Percentiles rank a stretch among this genome's conserved stretches.
Evolutionary conservation across 1,140 invertebrate genomes (phyloP).

Genomic region (Megathymus violae): DNA sequence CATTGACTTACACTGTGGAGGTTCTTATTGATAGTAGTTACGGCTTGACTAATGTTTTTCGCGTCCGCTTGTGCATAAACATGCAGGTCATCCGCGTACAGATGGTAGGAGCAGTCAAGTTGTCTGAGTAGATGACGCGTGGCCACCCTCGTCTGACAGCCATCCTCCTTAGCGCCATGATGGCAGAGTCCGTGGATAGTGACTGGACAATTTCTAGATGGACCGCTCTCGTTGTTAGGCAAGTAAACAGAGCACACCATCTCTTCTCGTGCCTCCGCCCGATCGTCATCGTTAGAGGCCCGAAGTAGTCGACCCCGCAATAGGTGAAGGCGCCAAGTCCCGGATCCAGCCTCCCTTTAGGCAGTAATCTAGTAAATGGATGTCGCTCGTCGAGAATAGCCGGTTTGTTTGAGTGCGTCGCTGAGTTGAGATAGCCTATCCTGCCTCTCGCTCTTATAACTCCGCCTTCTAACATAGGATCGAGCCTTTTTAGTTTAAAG

Average conservation of each 20-base stretch:
- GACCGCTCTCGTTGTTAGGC: constrained; percentile 57
- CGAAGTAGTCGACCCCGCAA: background rate
- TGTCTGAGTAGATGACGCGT: constrained; percentile 53
- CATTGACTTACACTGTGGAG: too few relatives aligned
- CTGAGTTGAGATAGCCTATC: too few relatives aligned
- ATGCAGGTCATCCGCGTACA: too few relatives aligned
- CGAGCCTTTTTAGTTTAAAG: too few relatives aligned
- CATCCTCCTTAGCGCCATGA: constrained; percentile 44
- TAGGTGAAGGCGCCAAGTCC: background rate
- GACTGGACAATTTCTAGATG: constrained; percentile 71
- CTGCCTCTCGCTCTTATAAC: too few relatives aligned
- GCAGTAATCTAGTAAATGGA: constrained; percentile 2
- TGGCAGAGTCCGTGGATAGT: constrained; percentile 54
- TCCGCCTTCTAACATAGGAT: too few relatives aligned
- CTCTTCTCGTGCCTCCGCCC: constrained; percentile 5
- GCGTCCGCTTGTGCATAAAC: too few relatives aligned
- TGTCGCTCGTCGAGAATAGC: constrained; percentile 2
- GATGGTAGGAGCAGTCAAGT: too few relatives aligned
- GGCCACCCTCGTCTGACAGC: constrained; percentile 44
- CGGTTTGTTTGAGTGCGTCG: too few relatives aligned
- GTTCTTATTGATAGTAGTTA: too few relatives aligned
- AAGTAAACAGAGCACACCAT: constrained; percentile 14
- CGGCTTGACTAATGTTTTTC: too few relatives aligned
- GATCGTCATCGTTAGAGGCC: background rate
- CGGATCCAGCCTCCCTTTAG: background rate